Evolutionary conservation across 2,888 invertebrate genomes (phyloP).

Genomic region (Geotrupes spiniger): DNA sequence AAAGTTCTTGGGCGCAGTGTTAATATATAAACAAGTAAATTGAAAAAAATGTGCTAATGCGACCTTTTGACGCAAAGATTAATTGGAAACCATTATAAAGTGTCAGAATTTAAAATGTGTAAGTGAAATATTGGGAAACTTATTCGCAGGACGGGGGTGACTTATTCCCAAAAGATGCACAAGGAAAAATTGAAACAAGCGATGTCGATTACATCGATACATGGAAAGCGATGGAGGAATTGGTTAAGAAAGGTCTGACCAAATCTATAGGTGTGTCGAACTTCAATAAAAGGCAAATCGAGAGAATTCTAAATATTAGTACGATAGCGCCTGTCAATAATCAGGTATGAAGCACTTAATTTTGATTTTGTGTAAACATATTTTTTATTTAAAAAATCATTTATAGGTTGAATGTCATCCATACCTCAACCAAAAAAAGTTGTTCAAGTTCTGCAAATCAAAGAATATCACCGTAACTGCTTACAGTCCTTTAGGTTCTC

Average conservation of each 20-base stretch:
- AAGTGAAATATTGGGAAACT: no score
- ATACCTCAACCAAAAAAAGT: conserved; percentile 63
- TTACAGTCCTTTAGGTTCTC: conserved; percentile 77
- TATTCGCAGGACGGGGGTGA: conserved; percentile 58
- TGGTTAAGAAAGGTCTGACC: conserved; percentile 59
- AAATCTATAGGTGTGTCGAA: conserved; percentile 74
- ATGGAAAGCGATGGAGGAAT: conserved; percentile 68
- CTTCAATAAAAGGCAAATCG: conserved; percentile 69
- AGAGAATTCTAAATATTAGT: conserved; percentile 58
- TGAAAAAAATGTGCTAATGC: no score
- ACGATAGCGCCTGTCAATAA: conserved; percentile 60
- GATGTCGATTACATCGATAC: conserved; percentile 69
- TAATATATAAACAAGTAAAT: no score
- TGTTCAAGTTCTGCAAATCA: conserved; percentile 65
- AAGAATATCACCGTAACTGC: conserved; percentile 67
- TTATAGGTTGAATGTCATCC: conserved; percentile 66
- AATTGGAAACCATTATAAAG: no score
- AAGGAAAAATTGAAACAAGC: conserved; percentile 60
- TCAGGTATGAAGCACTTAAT: conserved; percentile 50
- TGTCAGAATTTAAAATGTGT: no score
- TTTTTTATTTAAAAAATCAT: conserved; percentile 8
- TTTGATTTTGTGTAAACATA: not conserved
- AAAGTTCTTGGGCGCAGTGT: no score
- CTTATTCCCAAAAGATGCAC: conserved; percentile 59
- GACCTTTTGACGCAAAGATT: no score